Evolutionary conservation across 2,888 invertebrate genomes (phyloP).

Genomic region (Clunio marinus): DNA sequence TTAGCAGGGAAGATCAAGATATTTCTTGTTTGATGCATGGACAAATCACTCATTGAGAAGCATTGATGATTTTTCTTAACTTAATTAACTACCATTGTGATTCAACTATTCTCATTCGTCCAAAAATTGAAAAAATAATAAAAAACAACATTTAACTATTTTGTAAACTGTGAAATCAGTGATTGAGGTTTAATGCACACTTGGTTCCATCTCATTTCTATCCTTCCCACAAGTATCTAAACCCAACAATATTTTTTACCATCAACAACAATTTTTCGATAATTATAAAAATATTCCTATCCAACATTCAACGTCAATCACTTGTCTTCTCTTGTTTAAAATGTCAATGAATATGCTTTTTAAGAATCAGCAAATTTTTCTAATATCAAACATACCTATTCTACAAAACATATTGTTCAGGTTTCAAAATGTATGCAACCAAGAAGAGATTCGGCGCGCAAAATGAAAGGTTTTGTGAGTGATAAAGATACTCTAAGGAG

Average conservation of each 20-base stretch:
- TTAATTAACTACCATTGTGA: no score
- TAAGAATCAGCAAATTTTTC: conserved; percentile 3
- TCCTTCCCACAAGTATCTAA: no score
- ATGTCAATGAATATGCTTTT: conserved; percentile 2
- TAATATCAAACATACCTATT: conserved; percentile 35
- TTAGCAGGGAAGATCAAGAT: no score
- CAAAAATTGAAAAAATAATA: no score
- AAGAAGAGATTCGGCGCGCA: conserved; percentile 32
- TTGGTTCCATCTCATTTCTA: neutral
- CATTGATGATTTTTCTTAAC: no score
- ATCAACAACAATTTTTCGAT: neutral
- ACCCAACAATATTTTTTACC: conserved; percentile 3
- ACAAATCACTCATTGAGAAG: no score
- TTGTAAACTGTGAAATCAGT: conserved; percentile 26
- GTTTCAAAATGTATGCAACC: conserved; percentile 33
- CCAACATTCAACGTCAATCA: conserved; percentile 32
- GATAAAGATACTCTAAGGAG: neutral
- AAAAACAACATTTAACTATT: neutral
- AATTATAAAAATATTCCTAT: neutral
- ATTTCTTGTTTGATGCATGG: no score
- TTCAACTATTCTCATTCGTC: no score
- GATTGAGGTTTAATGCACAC: conserved; percentile 36
- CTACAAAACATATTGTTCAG: conserved; percentile 38
- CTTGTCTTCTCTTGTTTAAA: neutral
- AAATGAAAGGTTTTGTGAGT: conserved; percentile 18